These are phyloP conservation scores for Cetonia aurata DNA, from an alignment of 2,888 invertebrate genomes.

Conservation along the genomic window DNA sequence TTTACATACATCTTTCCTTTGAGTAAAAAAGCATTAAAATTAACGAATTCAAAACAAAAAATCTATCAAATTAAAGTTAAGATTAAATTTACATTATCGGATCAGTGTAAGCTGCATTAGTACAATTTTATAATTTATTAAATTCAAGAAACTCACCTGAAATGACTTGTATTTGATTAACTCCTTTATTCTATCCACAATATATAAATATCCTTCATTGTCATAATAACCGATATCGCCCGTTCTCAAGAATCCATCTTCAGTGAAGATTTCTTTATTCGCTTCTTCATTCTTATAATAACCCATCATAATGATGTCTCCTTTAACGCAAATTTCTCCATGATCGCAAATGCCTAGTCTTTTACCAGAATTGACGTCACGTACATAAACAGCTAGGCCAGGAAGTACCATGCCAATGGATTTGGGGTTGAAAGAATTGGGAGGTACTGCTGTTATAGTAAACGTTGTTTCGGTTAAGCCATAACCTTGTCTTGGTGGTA, in stretches of 20 bases:
- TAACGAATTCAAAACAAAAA: too few relatives aligned
- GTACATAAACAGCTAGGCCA: constrained; percentile 73
- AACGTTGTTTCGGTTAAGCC: constrained; percentile 83
- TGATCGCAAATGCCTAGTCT: constrained; percentile 72
- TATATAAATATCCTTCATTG: constrained; percentile 79
- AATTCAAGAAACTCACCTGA: constrained; percentile 69
- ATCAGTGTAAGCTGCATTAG: too few relatives aligned
- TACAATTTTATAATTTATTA: too few relatives aligned
- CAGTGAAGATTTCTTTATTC: constrained; percentile 74
- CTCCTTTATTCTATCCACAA: constrained; percentile 89
- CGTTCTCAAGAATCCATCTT: constrained; percentile 81
- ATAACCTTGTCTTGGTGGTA: constrained; percentile 72
- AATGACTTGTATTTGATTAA: constrained; percentile 92
- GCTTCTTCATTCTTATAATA: constrained; percentile 79
- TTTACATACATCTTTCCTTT: too few relatives aligned
- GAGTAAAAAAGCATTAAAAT: too few relatives aligned
- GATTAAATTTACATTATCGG: too few relatives aligned
- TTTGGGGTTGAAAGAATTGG: constrained; percentile 67
- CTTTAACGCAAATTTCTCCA: constrained; percentile 87
- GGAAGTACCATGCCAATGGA: constrained; percentile 75
- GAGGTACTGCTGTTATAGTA: constrained; percentile 65
- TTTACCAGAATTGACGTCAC: constrained; percentile 74
- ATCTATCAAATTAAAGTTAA: too few relatives aligned
- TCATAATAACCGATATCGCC: constrained; percentile 90
- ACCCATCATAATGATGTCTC: constrained; percentile 71